A percentile compares a stretch with the other conserved stretches of the same genome.
Evolutionary conservation across 2,888 invertebrate species (phyloP).

Genomic region (Platycheirus rosarum): DNA sequence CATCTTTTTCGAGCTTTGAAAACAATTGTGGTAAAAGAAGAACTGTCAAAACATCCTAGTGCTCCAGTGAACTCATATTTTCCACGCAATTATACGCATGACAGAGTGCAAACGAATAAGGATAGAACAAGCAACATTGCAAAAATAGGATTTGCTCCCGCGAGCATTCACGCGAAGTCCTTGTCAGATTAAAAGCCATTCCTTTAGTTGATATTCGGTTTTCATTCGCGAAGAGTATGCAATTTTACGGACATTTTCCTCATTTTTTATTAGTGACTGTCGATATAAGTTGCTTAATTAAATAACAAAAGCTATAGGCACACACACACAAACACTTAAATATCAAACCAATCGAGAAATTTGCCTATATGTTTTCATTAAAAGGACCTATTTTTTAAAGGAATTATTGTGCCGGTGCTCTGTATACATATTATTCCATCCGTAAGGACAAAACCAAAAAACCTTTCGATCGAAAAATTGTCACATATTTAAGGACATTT

Average conservation of each 20-base stretch:
- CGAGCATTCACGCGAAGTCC: constrained; percentile 41
- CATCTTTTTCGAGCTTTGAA: constrained; percentile 37
- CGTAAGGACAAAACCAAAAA: constrained; percentile 16
- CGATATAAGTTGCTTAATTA: constrained; percentile 34
- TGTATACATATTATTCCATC: not conserved
- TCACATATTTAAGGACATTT: constrained; percentile 31
- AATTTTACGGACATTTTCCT: constrained; percentile 6
- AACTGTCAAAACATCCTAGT: constrained; percentile 59
- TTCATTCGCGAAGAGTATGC: constrained; percentile 39
- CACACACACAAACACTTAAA: not conserved
- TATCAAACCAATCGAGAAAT: not conserved
- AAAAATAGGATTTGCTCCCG: constrained; percentile 38
- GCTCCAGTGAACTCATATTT: constrained; percentile 18
- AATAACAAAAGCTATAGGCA: constrained; percentile 17
- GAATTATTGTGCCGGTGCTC: constrained; percentile 1
- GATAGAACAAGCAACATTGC: constrained; percentile 12
- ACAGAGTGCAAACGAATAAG: constrained; percentile 8
- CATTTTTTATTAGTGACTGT: constrained; percentile 4
- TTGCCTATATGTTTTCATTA: constrained; percentile 21
- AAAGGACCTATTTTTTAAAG: not conserved
- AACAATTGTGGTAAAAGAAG: constrained; percentile 1
- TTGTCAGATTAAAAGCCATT: constrained; percentile 35
- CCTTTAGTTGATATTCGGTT: constrained; percentile 61
- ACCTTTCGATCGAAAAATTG: constrained; percentile 7
- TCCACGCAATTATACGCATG: constrained; percentile 47